These are phyloP conservation scores for Scaptomyza flava DNA, from an alignment of 2,888 invertebrate genomes.

Conservation along the genomic window DNA sequence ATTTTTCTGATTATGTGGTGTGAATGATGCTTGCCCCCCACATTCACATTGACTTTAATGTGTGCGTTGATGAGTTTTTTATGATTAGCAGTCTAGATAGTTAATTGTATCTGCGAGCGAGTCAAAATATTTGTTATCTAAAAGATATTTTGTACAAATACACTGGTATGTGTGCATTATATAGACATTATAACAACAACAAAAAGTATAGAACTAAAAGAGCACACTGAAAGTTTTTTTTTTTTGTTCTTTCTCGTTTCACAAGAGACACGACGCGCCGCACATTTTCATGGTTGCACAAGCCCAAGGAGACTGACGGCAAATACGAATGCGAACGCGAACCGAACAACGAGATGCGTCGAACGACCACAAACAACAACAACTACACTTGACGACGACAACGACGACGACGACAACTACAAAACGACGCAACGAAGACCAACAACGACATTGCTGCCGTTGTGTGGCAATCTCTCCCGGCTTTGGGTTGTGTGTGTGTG, in stretches of 20 bases:
- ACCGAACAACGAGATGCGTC: slow-evolving; percentile 8
- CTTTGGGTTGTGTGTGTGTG: slow-evolving; percentile 9
- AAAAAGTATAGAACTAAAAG: slow-evolving; percentile 19
- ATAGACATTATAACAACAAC: slow-evolving; percentile 17
- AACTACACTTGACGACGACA: slow-evolving; percentile 8
- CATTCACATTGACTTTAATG: slow-evolving; percentile 43
- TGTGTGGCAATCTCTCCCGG: slow-evolving; percentile 55
- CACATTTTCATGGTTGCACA: slow-evolving; percentile 82
- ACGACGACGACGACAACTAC: slow-evolving; percentile 45
- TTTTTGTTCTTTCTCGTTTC: slow-evolving; percentile 25
- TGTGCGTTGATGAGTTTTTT: slow-evolving; percentile 9
- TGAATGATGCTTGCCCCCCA: slow-evolving; percentile 26
- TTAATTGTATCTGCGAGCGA: slow-evolving; percentile 9
- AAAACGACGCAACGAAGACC: slow-evolving; percentile 58
- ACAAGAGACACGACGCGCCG: slow-evolving; percentile 64
- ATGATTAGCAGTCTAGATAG: slow-evolving; percentile 35
- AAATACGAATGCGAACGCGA: slow-evolving; percentile 48
- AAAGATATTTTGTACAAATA: slow-evolving; percentile 18
- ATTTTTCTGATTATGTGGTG: slow-evolving; percentile 18
- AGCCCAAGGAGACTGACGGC: slow-evolving; percentile 80
- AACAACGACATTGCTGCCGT: slow-evolving; percentile 29
- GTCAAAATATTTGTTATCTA: slow-evolving; percentile 16
- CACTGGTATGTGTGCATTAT: slow-evolving; percentile 21
- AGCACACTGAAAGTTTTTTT: slow-evolving; percentile 9
- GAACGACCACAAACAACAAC: slow-evolving; percentile 9